These are phyloP conservation scores for Aurelia sp. DNA, from an alignment of 30 jellyfish, hydroid and myxozoan species.

Conservation along the genomic window DNA sequence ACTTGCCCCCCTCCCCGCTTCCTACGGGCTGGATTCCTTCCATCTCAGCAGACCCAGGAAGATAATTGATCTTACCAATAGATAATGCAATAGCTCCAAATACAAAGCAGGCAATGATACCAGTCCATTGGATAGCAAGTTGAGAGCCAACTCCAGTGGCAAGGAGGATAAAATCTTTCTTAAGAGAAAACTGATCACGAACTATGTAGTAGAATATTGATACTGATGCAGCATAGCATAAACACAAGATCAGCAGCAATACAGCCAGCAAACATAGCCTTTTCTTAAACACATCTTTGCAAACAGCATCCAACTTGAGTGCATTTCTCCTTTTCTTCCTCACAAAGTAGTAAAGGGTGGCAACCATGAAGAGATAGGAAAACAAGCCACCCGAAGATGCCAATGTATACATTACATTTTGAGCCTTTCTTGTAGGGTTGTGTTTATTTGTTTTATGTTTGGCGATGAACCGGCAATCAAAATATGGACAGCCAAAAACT, in stretches of 20 bases:
- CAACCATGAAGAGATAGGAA: conserved; percentile 41
- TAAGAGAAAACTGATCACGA: conserved; percentile 30
- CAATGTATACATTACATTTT: conserved; percentile 53
- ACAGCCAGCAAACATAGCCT: conserved; percentile 2
- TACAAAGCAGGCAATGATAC: conserved; percentile 59
- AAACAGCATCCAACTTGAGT: neutral
- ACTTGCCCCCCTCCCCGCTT: too few species aligned
- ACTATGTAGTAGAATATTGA: conserved; percentile 45
- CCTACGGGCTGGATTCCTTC: too few species aligned
- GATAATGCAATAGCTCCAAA: conserved; percentile 45
- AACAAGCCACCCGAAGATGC: conserved; percentile 51
- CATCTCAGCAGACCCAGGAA: neutral
- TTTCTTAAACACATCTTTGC: conserved; percentile 12
- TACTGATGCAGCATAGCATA: conserved; percentile 13
- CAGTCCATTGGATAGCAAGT: conserved; percentile 61
- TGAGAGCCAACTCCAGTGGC: conserved; percentile 68
- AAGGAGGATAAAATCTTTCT: conserved; percentile 7
- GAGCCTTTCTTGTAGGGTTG: conserved; percentile 40
- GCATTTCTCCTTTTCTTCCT: conserved; percentile 21
- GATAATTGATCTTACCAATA: conserved; percentile 19
- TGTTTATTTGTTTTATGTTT: neutral
- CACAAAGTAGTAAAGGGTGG: conserved; percentile 20
- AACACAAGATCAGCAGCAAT: neutral
- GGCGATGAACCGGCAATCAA: conserved; percentile 18
- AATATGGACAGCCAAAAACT: conserved; percentile 13